A percentile compares a stretch with the other conserved stretches of the same genome.
Evolutionary conservation across 2,888 invertebrate species (phyloP).

Genomic region (Charanyca ferruginea): DNA sequence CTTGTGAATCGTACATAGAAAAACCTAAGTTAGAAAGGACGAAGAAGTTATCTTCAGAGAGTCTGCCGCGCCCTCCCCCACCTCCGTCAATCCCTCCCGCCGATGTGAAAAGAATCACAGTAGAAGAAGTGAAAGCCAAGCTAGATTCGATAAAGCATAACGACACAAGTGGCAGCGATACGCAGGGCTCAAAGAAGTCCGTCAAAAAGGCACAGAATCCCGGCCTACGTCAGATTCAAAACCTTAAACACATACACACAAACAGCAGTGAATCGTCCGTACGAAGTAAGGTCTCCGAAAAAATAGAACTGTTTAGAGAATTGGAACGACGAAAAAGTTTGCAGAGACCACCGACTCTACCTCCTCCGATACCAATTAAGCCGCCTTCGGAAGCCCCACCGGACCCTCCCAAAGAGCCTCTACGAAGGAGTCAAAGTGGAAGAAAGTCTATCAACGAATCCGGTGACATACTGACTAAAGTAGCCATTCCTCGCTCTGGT

Average conservation of each 20-base stretch:
- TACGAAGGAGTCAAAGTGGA: conserved; percentile 87
- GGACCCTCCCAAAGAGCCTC: conserved; percentile 80
- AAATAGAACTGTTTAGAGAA: conserved; percentile 88
- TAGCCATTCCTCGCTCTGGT: conserved; percentile 96
- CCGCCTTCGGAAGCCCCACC: conserved; percentile 75
- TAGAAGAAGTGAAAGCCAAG: conserved; percentile 91
- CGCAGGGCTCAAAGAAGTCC: conserved; percentile 90
- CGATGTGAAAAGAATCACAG: conserved; percentile 86
- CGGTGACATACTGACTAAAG: conserved; percentile 96
- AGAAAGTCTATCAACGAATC: conserved; percentile 90
- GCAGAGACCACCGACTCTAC: conserved; percentile 87
- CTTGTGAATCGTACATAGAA: conserved; percentile 86
- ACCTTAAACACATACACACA: conserved; percentile 70
- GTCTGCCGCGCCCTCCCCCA: conserved; percentile 89
- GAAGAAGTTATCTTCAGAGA: conserved; percentile 90
- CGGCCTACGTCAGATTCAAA: conserved; percentile 62
- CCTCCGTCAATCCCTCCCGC: conserved; percentile 78
- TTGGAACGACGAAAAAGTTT: conserved; percentile 87
- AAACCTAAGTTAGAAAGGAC: conserved; percentile 89
- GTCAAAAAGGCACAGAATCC: conserved; percentile 72
- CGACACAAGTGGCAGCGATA: conserved; percentile 87
- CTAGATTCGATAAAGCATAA: conserved; percentile 87
- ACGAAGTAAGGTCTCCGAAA: conserved; percentile 89
- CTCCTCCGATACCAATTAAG: conserved; percentile 87
- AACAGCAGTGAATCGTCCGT: conserved; percentile 86